A percentile compares a stretch with the other conserved stretches of the same genome.
These are phyloP conservation scores for Sthenelais limicola DNA, from an alignment of 2,888 invertebrate genomes.

Conservation along the genomic window DNA sequence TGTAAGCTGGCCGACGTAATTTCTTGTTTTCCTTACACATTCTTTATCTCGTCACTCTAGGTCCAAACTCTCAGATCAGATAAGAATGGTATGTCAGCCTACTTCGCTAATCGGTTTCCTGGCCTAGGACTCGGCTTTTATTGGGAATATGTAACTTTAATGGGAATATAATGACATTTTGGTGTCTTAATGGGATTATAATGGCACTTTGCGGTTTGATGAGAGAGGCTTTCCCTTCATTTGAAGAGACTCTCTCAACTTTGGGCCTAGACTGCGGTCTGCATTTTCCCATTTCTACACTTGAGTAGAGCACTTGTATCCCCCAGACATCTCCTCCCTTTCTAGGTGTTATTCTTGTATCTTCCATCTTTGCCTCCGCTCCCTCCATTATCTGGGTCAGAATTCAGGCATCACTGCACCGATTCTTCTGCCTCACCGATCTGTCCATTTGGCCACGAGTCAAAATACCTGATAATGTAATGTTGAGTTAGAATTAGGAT, in stretches of 20 bases:
- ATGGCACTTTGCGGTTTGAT: background rate
- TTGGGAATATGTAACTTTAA: no score
- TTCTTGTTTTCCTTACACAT: no score
- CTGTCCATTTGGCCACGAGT: conserved; percentile 37
- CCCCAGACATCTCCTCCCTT: background rate
- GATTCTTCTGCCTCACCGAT: conserved; percentile 24
- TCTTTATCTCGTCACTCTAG: no score
- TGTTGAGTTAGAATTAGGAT: conserved; percentile 24
- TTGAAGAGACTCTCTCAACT: background rate
- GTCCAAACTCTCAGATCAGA: no score
- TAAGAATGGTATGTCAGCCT: no score
- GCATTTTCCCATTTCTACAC: background rate
- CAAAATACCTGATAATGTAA: conserved; percentile 34
- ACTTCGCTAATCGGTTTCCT: no score
- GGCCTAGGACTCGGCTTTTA: no score
- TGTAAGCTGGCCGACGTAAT: no score
- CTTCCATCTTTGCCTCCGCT: conserved; percentile 5
- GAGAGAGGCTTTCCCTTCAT: background rate
- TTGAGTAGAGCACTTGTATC: background rate
- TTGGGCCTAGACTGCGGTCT: background rate
- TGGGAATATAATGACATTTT: no score
- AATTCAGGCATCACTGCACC: conserved; percentile 34
- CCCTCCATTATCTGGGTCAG: conserved; percentile 36
- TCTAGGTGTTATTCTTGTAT: background rate
- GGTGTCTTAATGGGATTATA: no score